Percentiles rank a stretch among this genome's conserved stretches.
Evolutionary conservation across 2,113 vertebrate species (phyloP).

Genomic region (Pantherophis guttatus): DNA sequence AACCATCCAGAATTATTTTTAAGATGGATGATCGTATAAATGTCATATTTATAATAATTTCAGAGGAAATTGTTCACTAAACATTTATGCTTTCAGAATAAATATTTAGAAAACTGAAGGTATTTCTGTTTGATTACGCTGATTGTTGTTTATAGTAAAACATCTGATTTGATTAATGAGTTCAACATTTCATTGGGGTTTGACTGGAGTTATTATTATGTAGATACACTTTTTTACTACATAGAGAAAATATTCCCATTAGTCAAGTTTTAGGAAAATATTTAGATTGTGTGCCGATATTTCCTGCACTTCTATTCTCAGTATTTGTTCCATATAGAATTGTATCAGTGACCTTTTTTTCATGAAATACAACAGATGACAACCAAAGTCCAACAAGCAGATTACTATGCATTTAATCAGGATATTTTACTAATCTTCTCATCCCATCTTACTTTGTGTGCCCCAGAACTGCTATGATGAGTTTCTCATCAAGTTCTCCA

Average conservation of each 20-base stretch:
- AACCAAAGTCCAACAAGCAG: not conserved
- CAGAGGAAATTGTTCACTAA: not conserved
- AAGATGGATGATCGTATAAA: not conserved
- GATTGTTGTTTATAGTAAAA: not conserved
- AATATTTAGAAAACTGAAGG: not conserved
- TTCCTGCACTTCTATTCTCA: not conserved
- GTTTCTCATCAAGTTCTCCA: not conserved
- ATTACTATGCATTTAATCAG: not conserved
- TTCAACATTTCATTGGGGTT: not conserved
- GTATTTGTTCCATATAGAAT: not conserved
- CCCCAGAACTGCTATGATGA: not conserved
- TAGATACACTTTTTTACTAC: not conserved
- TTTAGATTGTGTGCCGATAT: not conserved
- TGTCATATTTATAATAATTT: not conserved
- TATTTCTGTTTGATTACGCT: not conserved
- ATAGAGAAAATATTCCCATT: not conserved
- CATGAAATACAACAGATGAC: not conserved
- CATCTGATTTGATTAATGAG: not conserved
- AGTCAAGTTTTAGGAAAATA: not conserved
- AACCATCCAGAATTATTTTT: not conserved
- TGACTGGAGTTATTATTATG: not conserved
- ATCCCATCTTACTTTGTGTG: not conserved
- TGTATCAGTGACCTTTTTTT: not conserved
- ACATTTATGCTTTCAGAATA: not conserved
- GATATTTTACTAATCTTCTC: not conserved